These are phyloP conservation scores for Zonitis immaculata DNA, from an alignment of 2,888 invertebrate genomes.

Conservation along the genomic window DNA sequence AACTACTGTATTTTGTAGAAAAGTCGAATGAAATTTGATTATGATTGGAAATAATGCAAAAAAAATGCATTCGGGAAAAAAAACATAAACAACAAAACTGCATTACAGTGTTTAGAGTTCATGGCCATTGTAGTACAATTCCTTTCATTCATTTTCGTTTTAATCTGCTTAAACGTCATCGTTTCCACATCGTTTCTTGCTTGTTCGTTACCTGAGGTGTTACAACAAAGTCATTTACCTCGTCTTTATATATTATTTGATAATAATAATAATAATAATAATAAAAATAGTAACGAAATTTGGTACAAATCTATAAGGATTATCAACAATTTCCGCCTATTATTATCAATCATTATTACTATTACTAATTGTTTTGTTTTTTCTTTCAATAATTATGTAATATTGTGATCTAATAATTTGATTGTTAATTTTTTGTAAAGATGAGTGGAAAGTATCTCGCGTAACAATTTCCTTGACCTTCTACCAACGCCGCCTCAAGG, in stretches of 20 bases:
- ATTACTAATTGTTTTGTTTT: background rate
- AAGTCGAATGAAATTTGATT: constrained; percentile 23
- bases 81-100: constrained; percentile 18
- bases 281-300: too few species aligned
- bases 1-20: too few species aligned
- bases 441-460: constrained; percentile 28
- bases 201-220: constrained; percentile 9
- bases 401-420: constrained; percentile 4
- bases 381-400: constrained; percentile 9
- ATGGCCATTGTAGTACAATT: constrained; percentile 27
- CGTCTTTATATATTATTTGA: too few species aligned
- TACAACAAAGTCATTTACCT: constrained; percentile 1
- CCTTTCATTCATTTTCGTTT: constrained; percentile 25
- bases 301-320: background rate
- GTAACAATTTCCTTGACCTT: constrained; percentile 40
- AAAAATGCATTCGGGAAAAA: background rate
- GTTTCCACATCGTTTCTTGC: constrained; percentile 9
- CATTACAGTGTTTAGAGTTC: constrained; percentile 22
- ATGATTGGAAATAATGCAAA: constrained; percentile 21
- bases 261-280: too few species aligned
- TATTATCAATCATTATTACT: too few species aligned
- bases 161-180: constrained; percentile 22
- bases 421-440: background rate
- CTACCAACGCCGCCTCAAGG: constrained; percentile 30
- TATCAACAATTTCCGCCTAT: background rate